Evolutionary conservation across 2,113 vertebrate genomes (phyloP).

Genomic region (Nycticryphes semicollaris): DNA sequence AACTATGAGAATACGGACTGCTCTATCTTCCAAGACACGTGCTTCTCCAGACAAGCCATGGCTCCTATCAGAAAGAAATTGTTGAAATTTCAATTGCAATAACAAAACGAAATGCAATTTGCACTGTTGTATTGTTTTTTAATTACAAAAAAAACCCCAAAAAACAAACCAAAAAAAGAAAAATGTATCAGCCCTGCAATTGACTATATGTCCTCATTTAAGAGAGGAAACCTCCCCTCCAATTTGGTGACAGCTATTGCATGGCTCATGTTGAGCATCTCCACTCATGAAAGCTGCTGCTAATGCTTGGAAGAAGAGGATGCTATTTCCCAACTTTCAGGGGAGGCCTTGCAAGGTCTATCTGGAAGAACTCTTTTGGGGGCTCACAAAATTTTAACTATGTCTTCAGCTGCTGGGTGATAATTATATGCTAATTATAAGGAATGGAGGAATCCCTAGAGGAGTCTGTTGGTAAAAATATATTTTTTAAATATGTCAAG

Average conservation of each 20-base stretch:
- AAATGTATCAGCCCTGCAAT: background rate
- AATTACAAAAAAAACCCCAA: background rate
- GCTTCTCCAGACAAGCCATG: background rate
- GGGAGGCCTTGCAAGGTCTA: background rate
- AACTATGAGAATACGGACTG: background rate
- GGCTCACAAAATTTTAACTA: conserved; percentile 48
- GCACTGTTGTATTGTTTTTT: background rate
- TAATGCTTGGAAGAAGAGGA: background rate
- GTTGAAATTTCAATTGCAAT: background rate
- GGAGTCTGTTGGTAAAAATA: conserved; percentile 47
- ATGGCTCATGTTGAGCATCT: background rate
- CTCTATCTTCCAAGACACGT: background rate
- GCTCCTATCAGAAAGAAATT: background rate
- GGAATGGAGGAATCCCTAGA: background rate
- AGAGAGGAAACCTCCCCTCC: background rate
- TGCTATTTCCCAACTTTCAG: background rate
- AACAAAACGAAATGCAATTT: background rate
- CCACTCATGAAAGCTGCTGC: background rate
- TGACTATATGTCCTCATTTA: background rate
- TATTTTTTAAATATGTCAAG: conserved; percentile 57
- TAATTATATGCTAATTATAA: conserved; percentile 64
- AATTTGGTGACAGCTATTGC: background rate
- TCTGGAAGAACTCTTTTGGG: background rate
- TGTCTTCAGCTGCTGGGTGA: conserved; percentile 42
- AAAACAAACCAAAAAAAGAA: background rate